phyloP scores from a whole-genome alignment of 2,888 invertebrate species.

The Erebia ligea region DNA sequence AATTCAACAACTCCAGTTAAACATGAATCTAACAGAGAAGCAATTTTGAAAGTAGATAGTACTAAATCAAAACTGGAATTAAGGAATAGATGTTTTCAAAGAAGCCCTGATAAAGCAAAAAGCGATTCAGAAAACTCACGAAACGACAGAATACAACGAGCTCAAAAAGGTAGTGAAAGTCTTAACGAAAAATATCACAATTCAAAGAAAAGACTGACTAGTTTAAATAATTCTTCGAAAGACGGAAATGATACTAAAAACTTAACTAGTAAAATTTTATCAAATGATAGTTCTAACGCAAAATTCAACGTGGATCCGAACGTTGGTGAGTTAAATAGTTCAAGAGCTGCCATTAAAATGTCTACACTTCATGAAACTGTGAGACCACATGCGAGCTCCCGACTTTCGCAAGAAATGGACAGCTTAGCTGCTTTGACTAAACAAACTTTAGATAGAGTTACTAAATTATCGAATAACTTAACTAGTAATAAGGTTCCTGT shows the following conservation, averaged over 20 bases:
- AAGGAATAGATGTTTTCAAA: conserved; percentile 57
- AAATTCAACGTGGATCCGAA: conserved; percentile 57
- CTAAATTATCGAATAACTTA: conserved; percentile 84
- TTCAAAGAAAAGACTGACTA: conserved; percentile 83
- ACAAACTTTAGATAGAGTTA: conserved; percentile 87
- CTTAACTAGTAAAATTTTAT: conserved; percentile 63
- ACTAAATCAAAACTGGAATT: conserved; percentile 62
- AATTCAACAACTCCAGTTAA: conserved; percentile 69
- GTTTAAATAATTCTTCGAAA: conserved; percentile 78
- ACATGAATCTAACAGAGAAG: conserved; percentile 62
- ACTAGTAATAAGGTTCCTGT: conserved; percentile 76
- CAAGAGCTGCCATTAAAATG: conserved; percentile 64
- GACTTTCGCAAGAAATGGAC: conserved; percentile 84
- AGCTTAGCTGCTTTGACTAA: conserved; percentile 85
- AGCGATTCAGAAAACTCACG: conserved; percentile 72
- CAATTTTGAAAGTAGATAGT: conserved; percentile 54
- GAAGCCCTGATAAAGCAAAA: conserved; percentile 73
- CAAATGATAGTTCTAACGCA: conserved; percentile 58
- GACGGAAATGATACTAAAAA: conserved; percentile 67
- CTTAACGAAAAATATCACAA: conserved; percentile 80
- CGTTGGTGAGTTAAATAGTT: conserved; percentile 57
- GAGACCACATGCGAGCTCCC: conserved; percentile 69
- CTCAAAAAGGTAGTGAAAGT: conserved; percentile 79
- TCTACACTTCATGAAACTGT: conserved; percentile 76
- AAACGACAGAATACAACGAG: conserved; percentile 74